Evolutionary conservation across 2,888 invertebrate genomes (phyloP).

Genomic region (Cerastis rubricosa): DNA sequence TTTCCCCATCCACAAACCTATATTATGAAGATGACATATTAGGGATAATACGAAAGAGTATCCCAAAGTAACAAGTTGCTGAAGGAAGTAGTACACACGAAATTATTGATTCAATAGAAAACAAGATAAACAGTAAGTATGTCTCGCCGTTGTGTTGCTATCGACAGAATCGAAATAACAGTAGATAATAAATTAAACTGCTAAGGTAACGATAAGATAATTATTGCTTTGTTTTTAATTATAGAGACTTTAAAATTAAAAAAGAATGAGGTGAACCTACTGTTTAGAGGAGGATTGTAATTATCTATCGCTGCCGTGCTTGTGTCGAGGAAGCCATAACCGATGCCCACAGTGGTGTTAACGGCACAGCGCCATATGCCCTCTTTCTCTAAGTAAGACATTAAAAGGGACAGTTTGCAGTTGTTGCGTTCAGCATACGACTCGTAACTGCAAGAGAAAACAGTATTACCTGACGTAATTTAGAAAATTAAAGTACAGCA

Average conservation of each 20-base stretch:
- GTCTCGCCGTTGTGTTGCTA: neutral
- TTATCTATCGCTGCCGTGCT: neutral
- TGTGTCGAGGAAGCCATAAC: conserved; percentile 77
- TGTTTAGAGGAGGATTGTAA: too few species aligned
- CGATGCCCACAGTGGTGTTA: conserved; percentile 73
- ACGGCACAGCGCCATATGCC: conserved; percentile 86
- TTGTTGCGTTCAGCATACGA: conserved; percentile 68
- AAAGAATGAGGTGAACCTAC: conserved; percentile 12
- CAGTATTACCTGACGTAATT: neutral
- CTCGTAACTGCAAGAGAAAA: conserved; percentile 67
- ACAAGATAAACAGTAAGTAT: neutral
- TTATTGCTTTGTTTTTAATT: neutral
- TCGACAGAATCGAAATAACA: neutral
- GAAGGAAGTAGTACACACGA: neutral
- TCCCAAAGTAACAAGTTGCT: neutral
- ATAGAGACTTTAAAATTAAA: neutral
- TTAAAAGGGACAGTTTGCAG: conserved; percentile 79
- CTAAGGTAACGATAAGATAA: conserved; percentile 3
- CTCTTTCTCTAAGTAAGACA: conserved; percentile 66
- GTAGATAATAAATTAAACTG: neutral
- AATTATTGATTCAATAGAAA: neutral
- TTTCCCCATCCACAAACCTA: neutral
- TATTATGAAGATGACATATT: neutral
- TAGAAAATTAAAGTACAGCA: neutral
- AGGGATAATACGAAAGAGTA: neutral